Evolutionary conservation across 2,113 vertebrate species (phyloP).

Genomic region (Alexandromys fortis): DNA sequence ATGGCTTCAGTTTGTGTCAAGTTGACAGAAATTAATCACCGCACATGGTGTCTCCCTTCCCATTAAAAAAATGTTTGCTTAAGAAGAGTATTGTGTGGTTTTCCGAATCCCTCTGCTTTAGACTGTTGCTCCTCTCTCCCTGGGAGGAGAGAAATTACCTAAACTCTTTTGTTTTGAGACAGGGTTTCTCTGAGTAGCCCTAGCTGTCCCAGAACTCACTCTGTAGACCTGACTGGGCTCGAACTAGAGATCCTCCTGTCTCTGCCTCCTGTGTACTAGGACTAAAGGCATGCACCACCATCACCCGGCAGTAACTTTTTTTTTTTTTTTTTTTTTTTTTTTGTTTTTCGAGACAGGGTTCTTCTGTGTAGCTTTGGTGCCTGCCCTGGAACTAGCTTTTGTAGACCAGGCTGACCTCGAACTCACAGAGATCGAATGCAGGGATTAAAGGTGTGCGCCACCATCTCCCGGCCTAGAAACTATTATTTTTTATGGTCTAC

Average conservation of each 20-base stretch:
- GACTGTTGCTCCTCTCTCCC: too few relatives aligned
- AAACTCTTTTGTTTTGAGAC: background rate
- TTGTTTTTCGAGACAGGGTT: too few relatives aligned
- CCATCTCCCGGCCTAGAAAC: background rate
- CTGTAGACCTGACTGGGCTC: background rate
- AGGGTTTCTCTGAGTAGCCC: background rate
- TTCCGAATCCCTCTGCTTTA: background rate
- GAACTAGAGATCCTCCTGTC: background rate
- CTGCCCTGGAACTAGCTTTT: too few relatives aligned
- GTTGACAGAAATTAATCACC: background rate
- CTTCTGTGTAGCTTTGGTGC: too few relatives aligned
- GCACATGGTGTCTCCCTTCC: background rate
- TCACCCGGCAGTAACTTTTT: background rate
- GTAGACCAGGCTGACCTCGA: too few relatives aligned
- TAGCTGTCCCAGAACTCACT: background rate
- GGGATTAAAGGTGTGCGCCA: too few relatives aligned
- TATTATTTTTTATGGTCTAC: conserved; percentile 8
- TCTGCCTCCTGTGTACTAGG: background rate
- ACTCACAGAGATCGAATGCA: too few relatives aligned
- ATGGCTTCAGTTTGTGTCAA: background rate
- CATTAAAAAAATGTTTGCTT: background rate
- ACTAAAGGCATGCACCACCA: background rate
- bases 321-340: too few relatives aligned
- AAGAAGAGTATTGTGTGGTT: background rate
- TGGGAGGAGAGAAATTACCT: background rate